A percentile compares a stretch with the other conserved stretches of the same genome.
Evolutionary conservation across 1,140 invertebrate species (phyloP).

Genomic region (Dolichoris vasculosae): DNA sequence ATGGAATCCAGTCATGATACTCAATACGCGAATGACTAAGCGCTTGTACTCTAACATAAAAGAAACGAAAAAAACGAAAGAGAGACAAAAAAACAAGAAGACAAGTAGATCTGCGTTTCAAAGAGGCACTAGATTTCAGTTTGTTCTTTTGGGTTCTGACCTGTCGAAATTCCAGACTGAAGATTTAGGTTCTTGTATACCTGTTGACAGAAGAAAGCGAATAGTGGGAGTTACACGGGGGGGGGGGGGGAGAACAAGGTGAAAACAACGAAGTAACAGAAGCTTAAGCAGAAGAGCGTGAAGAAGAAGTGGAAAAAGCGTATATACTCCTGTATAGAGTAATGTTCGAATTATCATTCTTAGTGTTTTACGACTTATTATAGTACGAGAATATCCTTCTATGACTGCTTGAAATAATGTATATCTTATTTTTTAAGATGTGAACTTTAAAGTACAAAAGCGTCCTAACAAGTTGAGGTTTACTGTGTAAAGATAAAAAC

Average conservation of each 20-base stretch:
- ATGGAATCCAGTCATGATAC: conserved; percentile 61
- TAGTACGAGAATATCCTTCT: no score
- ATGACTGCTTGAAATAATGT: no score
- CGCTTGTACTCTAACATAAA: not conserved
- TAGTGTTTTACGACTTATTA: no score
- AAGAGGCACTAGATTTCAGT: not conserved
- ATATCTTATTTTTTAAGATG: no score
- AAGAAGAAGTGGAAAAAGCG: not conserved
- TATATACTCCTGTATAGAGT: no score
- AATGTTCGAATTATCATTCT: no score
- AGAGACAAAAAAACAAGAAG: not conserved
- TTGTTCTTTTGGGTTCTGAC: not conserved
- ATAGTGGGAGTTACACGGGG: not conserved
- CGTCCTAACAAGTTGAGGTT: no score
- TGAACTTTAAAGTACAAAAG: no score
- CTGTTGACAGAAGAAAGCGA: conserved; percentile 6
- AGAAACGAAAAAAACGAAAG: conserved; percentile 30
- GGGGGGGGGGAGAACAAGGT: not conserved
- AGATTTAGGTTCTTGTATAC: not conserved
- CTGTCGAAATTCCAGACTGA: conserved; percentile 30
- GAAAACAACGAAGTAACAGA: not conserved
- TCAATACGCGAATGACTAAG: conserved; percentile 55
- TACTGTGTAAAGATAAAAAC: no score
- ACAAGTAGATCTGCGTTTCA: not conserved
- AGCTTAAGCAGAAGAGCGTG: not conserved